Percentiles rank a stretch among this genome's conserved stretches.
These are phyloP conservation scores for Onchidella celtica DNA, from an alignment of 2,888 invertebrate species.

Conservation along the genomic window DNA sequence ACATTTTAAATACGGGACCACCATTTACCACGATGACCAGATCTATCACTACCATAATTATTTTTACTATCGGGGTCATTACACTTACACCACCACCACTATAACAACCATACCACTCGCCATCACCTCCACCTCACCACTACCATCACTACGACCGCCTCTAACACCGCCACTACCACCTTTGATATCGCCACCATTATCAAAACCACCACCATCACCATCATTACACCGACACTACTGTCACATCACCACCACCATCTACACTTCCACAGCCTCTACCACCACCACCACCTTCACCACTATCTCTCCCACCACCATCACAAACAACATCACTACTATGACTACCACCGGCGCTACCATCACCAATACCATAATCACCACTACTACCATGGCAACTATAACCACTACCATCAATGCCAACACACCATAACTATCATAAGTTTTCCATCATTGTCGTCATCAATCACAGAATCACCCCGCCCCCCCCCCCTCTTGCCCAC, in stretches of 20 bases:
- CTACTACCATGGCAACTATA: background rate
- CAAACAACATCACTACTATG: background rate
- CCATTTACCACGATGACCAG: no score
- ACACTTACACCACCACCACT: slow-evolving; percentile 28
- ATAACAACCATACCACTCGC: slow-evolving; percentile 5
- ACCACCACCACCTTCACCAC: background rate
- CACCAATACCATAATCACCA: slow-evolving; percentile 4
- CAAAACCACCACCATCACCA: no score
- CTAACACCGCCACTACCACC: background rate
- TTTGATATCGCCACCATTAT: no score
- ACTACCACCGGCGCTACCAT: slow-evolving; percentile 12
- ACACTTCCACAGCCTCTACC: background rate
- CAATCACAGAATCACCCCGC: no score
- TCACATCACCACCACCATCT: background rate
- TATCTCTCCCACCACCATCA: background rate
- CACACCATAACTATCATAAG: background rate
- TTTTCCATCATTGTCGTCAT: background rate
- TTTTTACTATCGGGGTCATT: no score
- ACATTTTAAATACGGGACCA: no score
- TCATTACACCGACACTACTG: no score
- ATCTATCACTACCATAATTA: no score
- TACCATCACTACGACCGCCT: background rate
- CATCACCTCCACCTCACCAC: background rate
- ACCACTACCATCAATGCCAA: background rate
- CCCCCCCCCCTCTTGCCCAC: no score